These are phyloP conservation scores for Diaphora mendica DNA, from an alignment of 2,888 invertebrate genomes.

Conservation along the genomic window DNA sequence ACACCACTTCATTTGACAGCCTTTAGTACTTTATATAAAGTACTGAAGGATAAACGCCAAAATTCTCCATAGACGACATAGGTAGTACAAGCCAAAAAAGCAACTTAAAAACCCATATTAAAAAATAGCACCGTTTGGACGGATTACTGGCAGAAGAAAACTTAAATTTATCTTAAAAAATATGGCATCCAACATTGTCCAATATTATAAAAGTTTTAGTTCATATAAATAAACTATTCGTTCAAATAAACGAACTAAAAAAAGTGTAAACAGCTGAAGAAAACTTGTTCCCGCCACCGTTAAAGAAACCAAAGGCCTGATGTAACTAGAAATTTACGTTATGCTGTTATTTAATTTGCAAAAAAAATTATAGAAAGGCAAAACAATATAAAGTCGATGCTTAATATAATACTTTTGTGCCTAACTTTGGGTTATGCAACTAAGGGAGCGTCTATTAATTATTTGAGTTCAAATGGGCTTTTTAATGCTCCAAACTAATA, in stretches of 20 bases:
- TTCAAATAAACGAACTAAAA: conserved; percentile 29
- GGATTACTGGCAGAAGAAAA: conserved; percentile 66
- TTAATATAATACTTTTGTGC: not conserved
- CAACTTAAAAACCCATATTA: conserved; percentile 56
- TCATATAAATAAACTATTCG: conserved; percentile 19
- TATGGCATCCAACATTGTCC: conserved; percentile 76
- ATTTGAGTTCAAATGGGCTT: not conserved
- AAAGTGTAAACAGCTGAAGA: conserved; percentile 39
- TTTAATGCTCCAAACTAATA: not conserved
- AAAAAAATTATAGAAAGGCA: not conserved
- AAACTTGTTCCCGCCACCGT: conserved; percentile 71
- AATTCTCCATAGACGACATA: conserved; percentile 36
- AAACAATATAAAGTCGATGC: too few species aligned
- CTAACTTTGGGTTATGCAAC: not conserved
- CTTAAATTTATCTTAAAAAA: conserved; percentile 68
- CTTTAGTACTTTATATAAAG: not conserved
- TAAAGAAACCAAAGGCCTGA: conserved; percentile 52
- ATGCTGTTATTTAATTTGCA: not conserved
- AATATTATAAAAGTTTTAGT: conserved; percentile 38
- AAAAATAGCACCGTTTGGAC: conserved; percentile 81
- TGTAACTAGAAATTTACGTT: conserved; percentile 36
- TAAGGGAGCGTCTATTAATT: not conserved
- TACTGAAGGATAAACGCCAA: conserved; percentile 1
- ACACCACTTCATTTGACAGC: conserved; percentile 20
- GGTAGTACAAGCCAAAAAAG: conserved; percentile 48